Evolutionary conservation across 2,888 invertebrate species (phyloP).

Genomic region (Drosophila paracracens): DNA sequence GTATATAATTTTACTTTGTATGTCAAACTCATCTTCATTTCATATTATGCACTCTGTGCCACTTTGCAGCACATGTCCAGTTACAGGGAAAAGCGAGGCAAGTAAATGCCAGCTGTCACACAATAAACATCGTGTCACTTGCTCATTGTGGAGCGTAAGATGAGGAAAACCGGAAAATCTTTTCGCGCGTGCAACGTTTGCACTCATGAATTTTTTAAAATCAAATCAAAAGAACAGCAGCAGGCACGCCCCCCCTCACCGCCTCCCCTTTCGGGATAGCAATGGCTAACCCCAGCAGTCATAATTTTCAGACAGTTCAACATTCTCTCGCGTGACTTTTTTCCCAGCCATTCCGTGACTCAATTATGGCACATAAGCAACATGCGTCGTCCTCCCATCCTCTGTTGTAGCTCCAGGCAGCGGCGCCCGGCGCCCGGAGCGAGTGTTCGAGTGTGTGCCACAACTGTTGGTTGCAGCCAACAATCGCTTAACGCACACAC

Average conservation of each 20-base stretch:
- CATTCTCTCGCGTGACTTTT: conserved; percentile 73
- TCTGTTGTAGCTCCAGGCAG: conserved; percentile 11
- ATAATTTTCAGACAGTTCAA: conserved; percentile 72
- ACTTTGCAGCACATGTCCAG: conserved; percentile 7
- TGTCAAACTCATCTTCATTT: conserved; percentile 20
- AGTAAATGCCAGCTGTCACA: conserved; percentile 27
- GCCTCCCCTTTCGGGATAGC: neutral
- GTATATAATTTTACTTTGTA: neutral
- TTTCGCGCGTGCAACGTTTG: conserved; percentile 54
- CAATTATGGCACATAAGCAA: conserved; percentile 51
- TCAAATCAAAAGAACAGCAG: conserved; percentile 61
- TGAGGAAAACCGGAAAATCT: conserved; percentile 19
- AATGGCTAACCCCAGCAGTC: conserved; percentile 48
- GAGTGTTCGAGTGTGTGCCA: neutral
- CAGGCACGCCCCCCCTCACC: conserved; percentile 26
- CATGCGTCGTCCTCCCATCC: conserved; percentile 43
- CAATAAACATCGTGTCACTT: conserved; percentile 33
- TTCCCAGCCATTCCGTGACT: conserved; percentile 68
- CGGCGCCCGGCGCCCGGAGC: conserved; percentile 15
- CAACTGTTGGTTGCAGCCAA: neutral
- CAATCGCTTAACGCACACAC: conserved; percentile 28
- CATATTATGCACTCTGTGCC: conserved; percentile 10
- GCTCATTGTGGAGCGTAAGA: conserved; percentile 12
- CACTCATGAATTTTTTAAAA: conserved; percentile 72
- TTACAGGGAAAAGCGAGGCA: neutral